phyloP scores from a whole-genome alignment of 2,888 invertebrate genomes.

The Coecobrya sp. region DNA sequence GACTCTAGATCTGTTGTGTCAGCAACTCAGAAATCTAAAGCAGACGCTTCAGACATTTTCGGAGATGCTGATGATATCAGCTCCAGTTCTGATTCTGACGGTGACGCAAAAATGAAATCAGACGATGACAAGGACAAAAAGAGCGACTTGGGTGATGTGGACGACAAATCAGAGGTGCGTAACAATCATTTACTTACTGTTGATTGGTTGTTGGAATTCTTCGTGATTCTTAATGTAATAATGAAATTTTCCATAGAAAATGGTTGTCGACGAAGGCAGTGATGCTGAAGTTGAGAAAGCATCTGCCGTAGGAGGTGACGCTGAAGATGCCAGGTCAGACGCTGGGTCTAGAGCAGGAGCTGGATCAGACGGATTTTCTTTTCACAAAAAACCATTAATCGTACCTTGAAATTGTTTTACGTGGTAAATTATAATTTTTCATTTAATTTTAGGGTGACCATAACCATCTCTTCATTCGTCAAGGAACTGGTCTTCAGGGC shows the following conservation, averaged over 20 bases:
- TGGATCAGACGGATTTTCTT: conserved; percentile 91
- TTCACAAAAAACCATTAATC: conserved; percentile 97
- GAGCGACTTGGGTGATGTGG: conserved; percentile 33
- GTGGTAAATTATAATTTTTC: no score
- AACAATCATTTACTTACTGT: conserved; percentile 5
- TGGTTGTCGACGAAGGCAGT: conserved; percentile 89
- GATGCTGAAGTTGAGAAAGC: background rate
- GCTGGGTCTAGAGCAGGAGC: conserved; percentile 82
- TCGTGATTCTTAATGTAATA: no score
- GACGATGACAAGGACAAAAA: conserved; percentile 78
- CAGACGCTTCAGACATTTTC: conserved; percentile 94
- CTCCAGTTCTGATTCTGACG: conserved; percentile 89
- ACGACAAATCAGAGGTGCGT: conserved; percentile 31
- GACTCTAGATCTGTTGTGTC: conserved; percentile 86
- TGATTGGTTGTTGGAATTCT: background rate
- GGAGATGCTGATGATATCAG: conserved; percentile 97
- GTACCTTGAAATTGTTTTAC: no score
- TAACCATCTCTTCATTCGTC: conserved; percentile 98
- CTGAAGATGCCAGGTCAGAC: conserved; percentile 87
- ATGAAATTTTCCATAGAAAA: conserved; percentile 15
- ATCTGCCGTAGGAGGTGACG: background rate
- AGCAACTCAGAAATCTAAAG: conserved; percentile 81
- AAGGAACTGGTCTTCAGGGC: conserved; percentile 99
- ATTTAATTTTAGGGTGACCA: conserved; percentile 97
- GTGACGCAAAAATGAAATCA: conserved; percentile 87